phyloP scores from a whole-genome alignment of 2,888 invertebrate species.

The Parthenolecanium corni region DNA sequence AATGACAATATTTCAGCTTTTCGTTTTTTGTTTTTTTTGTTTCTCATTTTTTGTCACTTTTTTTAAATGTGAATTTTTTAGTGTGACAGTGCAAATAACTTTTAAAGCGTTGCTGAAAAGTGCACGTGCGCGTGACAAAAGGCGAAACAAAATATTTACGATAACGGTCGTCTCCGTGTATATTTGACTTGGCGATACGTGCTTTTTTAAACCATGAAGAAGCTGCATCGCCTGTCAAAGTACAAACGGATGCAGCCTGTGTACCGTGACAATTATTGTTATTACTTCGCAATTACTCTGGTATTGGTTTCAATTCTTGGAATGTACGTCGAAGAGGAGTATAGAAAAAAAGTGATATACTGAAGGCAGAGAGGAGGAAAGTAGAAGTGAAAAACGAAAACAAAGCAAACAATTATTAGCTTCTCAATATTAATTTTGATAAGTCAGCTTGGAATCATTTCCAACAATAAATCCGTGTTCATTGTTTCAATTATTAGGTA shows the following conservation, averaged over 20 bases:
- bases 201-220: conserved; percentile 16
- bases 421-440: no score
- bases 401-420: no score
- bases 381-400: no score
- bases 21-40: conserved; percentile 4
- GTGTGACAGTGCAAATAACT: conserved; percentile 8
- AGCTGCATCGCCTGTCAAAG: conserved; percentile 15
- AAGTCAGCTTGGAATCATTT: no score
- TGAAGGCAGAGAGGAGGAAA: no score
- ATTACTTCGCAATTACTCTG: conserved; percentile 7
- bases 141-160: conserved; percentile 14
- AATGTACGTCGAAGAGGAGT: background rate
- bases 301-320: conserved; percentile 1
- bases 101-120: conserved; percentile 1
- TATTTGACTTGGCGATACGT: conserved; percentile 7
- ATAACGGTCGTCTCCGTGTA: conserved; percentile 15
- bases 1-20: no score
- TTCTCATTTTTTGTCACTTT: conserved; percentile 7
- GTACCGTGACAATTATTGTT: conserved; percentile 9
- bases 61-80: background rate
- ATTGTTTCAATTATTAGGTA: no score
- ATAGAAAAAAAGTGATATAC: background rate
- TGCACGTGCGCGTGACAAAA: conserved; percentile 24
- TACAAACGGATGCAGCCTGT: conserved; percentile 4
- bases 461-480: no score